Evolutionary conservation across 2,888 invertebrate genomes (phyloP).

Genomic region (Himalopsyche anomala): DNA sequence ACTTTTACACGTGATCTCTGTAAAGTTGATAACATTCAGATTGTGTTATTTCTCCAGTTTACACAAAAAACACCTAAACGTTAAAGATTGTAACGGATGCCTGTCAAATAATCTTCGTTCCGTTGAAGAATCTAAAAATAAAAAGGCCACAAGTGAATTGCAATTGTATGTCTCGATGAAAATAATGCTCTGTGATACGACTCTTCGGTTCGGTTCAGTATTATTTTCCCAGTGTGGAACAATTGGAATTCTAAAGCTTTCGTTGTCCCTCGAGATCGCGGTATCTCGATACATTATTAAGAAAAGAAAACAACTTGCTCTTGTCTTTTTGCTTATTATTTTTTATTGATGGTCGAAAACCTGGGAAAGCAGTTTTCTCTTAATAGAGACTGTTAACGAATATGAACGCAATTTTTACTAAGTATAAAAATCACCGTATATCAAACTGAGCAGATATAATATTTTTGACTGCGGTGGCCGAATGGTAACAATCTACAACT

Average conservation of each 20-base stretch:
- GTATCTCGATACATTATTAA: conserved; percentile 48
- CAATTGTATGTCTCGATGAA: neutral
- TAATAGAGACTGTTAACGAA: neutral
- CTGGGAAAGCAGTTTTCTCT: neutral
- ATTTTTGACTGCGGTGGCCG: too few relatives aligned
- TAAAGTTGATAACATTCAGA: too few relatives aligned
- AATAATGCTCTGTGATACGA: neutral
- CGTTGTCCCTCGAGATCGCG: conserved; percentile 1
- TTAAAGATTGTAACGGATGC: neutral
- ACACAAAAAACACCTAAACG: too few relatives aligned
- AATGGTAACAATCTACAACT: too few relatives aligned
- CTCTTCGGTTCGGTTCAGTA: neutral
- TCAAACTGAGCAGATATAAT: too few relatives aligned
- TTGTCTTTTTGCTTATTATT: conserved; percentile 16
- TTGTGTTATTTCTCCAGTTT: too few relatives aligned
- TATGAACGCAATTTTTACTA: too few relatives aligned
- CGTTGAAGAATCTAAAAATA: neutral
- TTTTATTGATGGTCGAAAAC: conserved; percentile 18
- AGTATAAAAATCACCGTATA: too few relatives aligned
- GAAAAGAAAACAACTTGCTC: neutral
- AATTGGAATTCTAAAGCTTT: conserved; percentile 42
- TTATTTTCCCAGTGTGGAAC: neutral
- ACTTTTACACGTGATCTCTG: too few relatives aligned
- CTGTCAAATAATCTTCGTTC: neutral
- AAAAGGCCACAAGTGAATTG: neutral